Percentiles rank a stretch among this genome's conserved stretches.
Evolutionary conservation across 2,797 vertebrate genomes (phyloP).

Genomic region (Moxostoma hubbsi): DNA sequence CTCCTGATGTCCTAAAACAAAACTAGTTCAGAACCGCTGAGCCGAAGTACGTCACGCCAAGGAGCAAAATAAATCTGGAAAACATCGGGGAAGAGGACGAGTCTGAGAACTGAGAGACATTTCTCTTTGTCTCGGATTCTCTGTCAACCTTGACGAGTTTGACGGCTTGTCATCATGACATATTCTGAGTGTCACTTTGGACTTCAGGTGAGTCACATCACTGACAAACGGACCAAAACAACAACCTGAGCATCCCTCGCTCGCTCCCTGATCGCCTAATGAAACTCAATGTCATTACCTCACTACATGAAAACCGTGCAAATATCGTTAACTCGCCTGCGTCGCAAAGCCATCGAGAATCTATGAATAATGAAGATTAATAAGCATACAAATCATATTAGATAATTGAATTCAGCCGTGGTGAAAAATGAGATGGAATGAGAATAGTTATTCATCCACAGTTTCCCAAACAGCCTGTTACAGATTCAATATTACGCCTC

Average conservation of each 20-base stretch:
- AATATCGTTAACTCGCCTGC: slow-evolving; percentile 51
- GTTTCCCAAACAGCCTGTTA: slow-evolving; percentile 69
- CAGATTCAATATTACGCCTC: slow-evolving; percentile 72
- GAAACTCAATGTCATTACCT: slow-evolving; percentile 41
- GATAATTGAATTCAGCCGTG: slow-evolving; percentile 72
- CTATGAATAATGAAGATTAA: slow-evolving; percentile 72
- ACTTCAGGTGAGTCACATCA: slow-evolving; percentile 48
- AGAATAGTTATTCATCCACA: slow-evolving; percentile 66
- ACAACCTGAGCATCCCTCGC: slow-evolving; percentile 4
- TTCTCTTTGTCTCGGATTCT: slow-evolving; percentile 25
- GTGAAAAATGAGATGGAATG: slow-evolving; percentile 70
- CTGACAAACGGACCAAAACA: slow-evolving; percentile 13
- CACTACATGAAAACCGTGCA: slow-evolving; percentile 50
- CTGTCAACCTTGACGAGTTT: slow-evolving; percentile 31
- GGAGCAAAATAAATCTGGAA: too few relatives aligned
- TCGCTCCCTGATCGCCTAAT: slow-evolving; percentile 26
- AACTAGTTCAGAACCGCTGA: too few relatives aligned
- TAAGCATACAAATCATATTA: slow-evolving; percentile 72
- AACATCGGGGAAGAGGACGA: slow-evolving; percentile 1
- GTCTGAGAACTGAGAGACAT: neutral
- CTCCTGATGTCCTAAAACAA: too few relatives aligned
- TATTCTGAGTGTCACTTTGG: slow-evolving; percentile 34
- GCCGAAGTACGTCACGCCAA: too few relatives aligned
- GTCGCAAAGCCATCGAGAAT: slow-evolving; percentile 62
- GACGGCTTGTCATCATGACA: slow-evolving; percentile 47